phyloP scores from a whole-genome alignment of 64 coral and sea anemone species.

The Stichodactyla mertensii region DNA sequence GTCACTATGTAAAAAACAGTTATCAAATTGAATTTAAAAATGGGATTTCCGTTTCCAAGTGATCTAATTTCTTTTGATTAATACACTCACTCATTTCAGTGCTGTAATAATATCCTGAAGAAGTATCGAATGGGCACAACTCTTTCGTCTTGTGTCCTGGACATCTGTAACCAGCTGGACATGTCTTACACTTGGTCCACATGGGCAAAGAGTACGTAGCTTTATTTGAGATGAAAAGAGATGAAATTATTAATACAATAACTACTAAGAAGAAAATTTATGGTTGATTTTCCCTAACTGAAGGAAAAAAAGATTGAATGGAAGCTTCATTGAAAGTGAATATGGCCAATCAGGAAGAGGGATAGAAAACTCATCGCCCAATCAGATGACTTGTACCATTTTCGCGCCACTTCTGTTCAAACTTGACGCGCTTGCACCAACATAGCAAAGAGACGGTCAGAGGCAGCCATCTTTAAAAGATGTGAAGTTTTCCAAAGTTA shows the following conservation, averaged over 20 bases:
- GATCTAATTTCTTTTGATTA: neutral
- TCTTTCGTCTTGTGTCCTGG: slow-evolving; percentile 68
- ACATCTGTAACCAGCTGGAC: slow-evolving; percentile 87
- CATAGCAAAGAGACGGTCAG: neutral
- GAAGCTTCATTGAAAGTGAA: neutral
- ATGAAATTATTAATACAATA: neutral
- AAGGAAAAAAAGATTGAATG: neutral
- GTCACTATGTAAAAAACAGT: no score
- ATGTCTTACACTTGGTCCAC: slow-evolving; percentile 71
- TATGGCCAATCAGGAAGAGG: neutral
- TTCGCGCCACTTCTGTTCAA: neutral
- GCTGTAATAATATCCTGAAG: slow-evolving; percentile 79
- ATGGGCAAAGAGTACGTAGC: slow-evolving; percentile 76
- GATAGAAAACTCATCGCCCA: neutral
- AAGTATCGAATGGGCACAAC: slow-evolving; percentile 79
- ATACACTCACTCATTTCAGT: slow-evolving; percentile 86
- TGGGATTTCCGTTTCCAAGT: no score
- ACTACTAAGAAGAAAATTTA: no score
- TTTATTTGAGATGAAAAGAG: slow-evolving; percentile 4
- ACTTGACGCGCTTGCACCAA: neutral
- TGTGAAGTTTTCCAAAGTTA: no score
- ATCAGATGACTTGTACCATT: neutral
- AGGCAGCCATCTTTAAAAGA: neutral
- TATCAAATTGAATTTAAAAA: no score
- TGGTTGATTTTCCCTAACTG: neutral